Conservation (phyloP, 2,888 invertebrate species). For the Catocala fraxini region DNA sequence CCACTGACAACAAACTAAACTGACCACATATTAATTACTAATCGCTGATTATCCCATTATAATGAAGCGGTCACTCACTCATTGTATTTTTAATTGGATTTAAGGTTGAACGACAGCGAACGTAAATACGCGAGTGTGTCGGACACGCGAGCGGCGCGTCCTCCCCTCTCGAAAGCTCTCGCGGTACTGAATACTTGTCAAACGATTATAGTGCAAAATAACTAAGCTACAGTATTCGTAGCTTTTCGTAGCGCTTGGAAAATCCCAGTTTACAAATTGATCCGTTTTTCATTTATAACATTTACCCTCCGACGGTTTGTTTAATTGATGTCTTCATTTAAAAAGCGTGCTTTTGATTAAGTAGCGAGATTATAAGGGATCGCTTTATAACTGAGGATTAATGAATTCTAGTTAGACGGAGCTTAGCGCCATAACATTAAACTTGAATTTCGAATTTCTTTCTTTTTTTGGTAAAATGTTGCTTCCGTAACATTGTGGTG, state of each 20-base stretch:
- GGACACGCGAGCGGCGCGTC: conserved; percentile 49
- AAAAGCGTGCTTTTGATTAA: conserved; percentile 31
- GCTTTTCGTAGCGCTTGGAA: conserved; percentile 63
- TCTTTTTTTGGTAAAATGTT: too few relatives aligned
- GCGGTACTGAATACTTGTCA: conserved; percentile 67
- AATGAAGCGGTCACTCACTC: conserved; percentile 64
- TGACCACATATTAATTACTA: conserved; percentile 63
- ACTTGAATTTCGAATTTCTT: too few relatives aligned
- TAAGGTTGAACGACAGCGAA: conserved; percentile 70
- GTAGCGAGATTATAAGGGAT: conserved; percentile 27
- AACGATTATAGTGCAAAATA: conserved; percentile 29
- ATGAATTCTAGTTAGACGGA: conserved; percentile 19
- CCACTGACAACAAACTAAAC: conserved; percentile 61
- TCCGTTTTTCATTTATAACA: conserved; percentile 43
- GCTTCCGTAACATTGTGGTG: too few relatives aligned
- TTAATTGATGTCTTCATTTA: conserved; percentile 33
- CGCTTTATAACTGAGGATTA: conserved; percentile 21
- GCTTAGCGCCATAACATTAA: conserved; percentile 13
- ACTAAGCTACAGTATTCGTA: conserved; percentile 55
- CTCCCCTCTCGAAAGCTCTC: conserved; percentile 54
- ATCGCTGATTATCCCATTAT: conserved; percentile 68
- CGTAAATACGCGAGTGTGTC: conserved; percentile 68
- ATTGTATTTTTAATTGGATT: conserved; percentile 77
- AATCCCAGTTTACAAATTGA: conserved; percentile 67
- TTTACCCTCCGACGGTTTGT: background rate